Conservation (phyloP, 2,113 vertebrate species). For the Columba livia region DNA sequence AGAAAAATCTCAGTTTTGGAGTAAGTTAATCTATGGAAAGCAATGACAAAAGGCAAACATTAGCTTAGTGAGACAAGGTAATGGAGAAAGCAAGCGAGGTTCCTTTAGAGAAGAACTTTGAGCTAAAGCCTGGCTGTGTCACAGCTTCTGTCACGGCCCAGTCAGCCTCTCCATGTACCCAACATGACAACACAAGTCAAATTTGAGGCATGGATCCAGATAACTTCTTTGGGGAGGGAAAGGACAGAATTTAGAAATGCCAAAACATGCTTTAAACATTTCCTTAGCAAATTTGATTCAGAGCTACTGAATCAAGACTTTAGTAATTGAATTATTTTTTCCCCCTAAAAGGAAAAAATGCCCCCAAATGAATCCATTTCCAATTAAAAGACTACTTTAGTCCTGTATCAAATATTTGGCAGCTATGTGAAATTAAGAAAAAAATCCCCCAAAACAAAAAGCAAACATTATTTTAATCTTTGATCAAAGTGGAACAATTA, state of each 20-base stretch:
- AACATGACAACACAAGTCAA: background rate
- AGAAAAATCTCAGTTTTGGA: background rate
- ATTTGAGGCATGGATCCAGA: background rate
- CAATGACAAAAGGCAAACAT: background rate
- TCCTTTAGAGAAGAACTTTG: background rate
- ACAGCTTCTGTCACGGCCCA: background rate
- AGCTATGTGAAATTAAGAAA: background rate
- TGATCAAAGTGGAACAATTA: background rate
- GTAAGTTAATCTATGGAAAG: background rate
- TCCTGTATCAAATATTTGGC: background rate
- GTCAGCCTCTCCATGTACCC: background rate
- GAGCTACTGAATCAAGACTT: background rate
- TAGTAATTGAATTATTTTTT: background rate
- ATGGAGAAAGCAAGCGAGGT: background rate
- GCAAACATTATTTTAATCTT: background rate
- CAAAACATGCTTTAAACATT: background rate
- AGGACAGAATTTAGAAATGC: background rate
- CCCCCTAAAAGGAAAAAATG: background rate
- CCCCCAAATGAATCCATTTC: background rate
- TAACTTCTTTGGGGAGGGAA: background rate
- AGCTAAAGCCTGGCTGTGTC: background rate
- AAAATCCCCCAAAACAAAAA: background rate
- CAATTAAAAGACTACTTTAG: background rate
- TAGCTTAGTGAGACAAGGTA: background rate
- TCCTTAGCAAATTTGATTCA: background rate